Evolutionary conservation across 2,888 invertebrate genomes (phyloP), one percentile per base, ranked within the genome.

Genomic region (Conops quadrifasciatus): DNA sequence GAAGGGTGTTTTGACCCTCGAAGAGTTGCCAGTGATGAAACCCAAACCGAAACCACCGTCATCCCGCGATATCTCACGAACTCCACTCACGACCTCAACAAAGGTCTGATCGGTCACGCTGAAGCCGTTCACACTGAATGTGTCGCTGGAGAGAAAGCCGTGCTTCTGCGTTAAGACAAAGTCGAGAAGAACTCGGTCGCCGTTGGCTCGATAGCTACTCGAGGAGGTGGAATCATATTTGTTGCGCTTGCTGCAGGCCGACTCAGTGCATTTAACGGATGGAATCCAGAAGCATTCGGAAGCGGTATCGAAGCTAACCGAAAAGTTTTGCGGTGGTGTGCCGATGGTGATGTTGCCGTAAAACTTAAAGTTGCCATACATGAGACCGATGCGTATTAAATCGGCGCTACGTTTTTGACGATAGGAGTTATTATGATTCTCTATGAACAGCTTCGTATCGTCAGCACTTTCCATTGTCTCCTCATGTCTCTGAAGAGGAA

Each of bases 261-360:
- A 92, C 84, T 89, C 88, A 81, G 93, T 91, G 85, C 98, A 99
- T 84, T 95, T 92, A 87, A 96, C 95, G 21, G 98, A 97, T 15
- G 98, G 98, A 73, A 99, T 92, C 98, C 98, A 99, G 74, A 99
- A 89, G 87, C 99, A 98, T 68, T 97, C 96, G 36, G 98, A 98
- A 75, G 72, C 75, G 21, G 75, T 68, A 87, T 99, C 98, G 87
- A 99, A 99, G 75, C 98, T 93, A 73, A 98, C 97, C 81, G 91
- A 92, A 87, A 98, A 98, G 16, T 87, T 88, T 88, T 98, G 98
- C 68, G 94, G 91, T 26, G 98, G 98, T 53, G 89, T 91, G 72
- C 97, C 97, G 85, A 98, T 92, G 0, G 89, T 87, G 78, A 98
- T 96, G 15, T 47, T 19, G 24, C 72, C 72, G 49, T 74, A 36